Conservation (phyloP, 2,113 vertebrate genomes). For the Pterocles orientalis region DNA sequence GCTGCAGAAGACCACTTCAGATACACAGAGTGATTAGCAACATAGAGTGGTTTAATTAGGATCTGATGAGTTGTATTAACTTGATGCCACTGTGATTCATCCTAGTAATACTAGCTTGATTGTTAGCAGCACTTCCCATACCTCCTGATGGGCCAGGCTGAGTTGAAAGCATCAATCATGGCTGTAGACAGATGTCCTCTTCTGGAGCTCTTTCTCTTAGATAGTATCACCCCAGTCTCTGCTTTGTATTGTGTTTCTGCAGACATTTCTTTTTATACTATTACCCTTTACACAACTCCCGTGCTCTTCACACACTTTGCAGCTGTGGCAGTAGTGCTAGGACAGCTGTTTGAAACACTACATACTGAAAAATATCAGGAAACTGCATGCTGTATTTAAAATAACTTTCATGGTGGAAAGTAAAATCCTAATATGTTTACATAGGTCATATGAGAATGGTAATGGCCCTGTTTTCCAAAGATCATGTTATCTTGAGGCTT, state of each 20-base stretch:
- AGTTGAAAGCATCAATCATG: background rate
- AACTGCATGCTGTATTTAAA: background rate
- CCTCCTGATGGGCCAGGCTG: background rate
- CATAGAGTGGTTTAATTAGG: background rate
- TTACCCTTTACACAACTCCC: accelerated
- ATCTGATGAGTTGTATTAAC: background rate
- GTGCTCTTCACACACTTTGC: accelerated
- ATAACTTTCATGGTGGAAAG: background rate
- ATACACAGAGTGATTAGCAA: background rate
- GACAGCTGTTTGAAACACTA: background rate
- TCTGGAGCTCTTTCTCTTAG: background rate
- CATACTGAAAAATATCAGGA: background rate
- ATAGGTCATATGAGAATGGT: background rate
- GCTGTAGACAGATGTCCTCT: background rate
- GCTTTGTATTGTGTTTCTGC: background rate
- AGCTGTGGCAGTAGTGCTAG: background rate
- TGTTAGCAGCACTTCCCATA: background rate
- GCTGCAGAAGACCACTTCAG: background rate
- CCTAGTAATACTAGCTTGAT: background rate
- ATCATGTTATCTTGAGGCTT: background rate
- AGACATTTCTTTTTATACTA: background rate
- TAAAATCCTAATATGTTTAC: background rate
- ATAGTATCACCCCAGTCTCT: background rate
- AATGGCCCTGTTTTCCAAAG: background rate
- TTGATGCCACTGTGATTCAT: background rate